Evolutionary conservation across 1,140 invertebrate species (phyloP), one percentile per base, ranked within the genome.

Genomic region (Halyomorpha halys): DNA sequence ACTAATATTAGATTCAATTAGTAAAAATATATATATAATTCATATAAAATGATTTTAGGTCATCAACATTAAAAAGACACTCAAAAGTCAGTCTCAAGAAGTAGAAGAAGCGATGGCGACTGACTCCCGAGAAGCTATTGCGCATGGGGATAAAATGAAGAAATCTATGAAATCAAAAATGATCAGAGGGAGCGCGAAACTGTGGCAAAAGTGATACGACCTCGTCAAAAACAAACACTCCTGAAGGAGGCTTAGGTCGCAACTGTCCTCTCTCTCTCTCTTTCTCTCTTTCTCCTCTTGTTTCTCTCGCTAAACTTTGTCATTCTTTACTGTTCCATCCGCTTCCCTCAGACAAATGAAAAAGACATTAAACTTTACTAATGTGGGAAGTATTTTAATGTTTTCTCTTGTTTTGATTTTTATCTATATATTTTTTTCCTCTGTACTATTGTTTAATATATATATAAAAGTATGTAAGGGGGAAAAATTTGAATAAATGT

Each of bases 61-160:
- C 64, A 69, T 80, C 34, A 89, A 86, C 74, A 84, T 91, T 65
- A 91, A 90, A 75, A 91, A 90, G 72, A 86, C 85, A 8, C 74
- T 91, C 18, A 91, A 91, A 75, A 82, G 81, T 21, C 86, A 88
- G 75, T 75, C 81, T 3, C 83, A 86, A 71, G 85, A 82, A 54
- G 75, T 80, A 14, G 84, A 85, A 68, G 83, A 84, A 69, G 75
- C 79, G 19, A 78, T 80, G 77, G 74, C 73, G 8, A 76, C 75
- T 27, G 80, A 81, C 65, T 76, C 74, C 39, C 70, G 78, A 72
- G 83, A 80, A 70, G 76, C 76, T n/a, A 65, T 76, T 9, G 70
- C 73, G 21, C 72, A 71, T 39, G 72, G 71, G n/a, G 77, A 80
- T 15, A 79, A 79, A 67, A 71, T 73, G 25, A 77, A 77, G 51